These are phyloP conservation scores for Allobates femoralis DNA, from an alignment of 2,797 vertebrate genomes.

Conservation along the genomic window DNA sequence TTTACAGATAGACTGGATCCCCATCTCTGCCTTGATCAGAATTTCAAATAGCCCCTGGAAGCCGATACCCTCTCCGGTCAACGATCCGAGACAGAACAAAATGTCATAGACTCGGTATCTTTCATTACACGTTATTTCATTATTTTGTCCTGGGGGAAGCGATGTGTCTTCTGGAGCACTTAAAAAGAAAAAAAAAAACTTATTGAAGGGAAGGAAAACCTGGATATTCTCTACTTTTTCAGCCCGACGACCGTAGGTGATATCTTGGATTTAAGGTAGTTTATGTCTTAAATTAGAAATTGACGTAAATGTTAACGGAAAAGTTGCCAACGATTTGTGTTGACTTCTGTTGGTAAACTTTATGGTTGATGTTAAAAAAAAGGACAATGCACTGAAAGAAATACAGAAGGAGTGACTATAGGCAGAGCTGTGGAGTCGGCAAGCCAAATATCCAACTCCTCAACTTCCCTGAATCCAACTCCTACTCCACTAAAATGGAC, in stretches of 20 bases:
- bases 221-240: not conserved
- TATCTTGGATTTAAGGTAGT: not conserved
- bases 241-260: not conserved
- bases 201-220: not conserved
- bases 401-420: too few relatives aligned
- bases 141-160: slow-evolving; percentile 34
- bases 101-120: slow-evolving; percentile 42
- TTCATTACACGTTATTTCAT: slow-evolving; percentile 53
- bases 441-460: too few relatives aligned
- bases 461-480: too few relatives aligned
- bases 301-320: too few relatives aligned
- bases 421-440: too few relatives aligned
- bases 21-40: slow-evolving; percentile 40
- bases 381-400: too few relatives aligned
- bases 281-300: not conserved
- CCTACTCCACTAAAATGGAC: too few relatives aligned
- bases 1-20: slow-evolving; percentile 53
- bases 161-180: slow-evolving; percentile 4
- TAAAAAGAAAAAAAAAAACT: not conserved
- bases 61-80: slow-evolving; percentile 51
- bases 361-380: too few relatives aligned
- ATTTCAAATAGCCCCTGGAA: slow-evolving; percentile 52
- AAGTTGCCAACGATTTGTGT: too few relatives aligned
- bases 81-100: slow-evolving; percentile 50
- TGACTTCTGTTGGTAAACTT: too few relatives aligned